Base-by-base conservation (phyloP, 2,888 invertebrate species). In the Melanchra persicariae region DNA sequence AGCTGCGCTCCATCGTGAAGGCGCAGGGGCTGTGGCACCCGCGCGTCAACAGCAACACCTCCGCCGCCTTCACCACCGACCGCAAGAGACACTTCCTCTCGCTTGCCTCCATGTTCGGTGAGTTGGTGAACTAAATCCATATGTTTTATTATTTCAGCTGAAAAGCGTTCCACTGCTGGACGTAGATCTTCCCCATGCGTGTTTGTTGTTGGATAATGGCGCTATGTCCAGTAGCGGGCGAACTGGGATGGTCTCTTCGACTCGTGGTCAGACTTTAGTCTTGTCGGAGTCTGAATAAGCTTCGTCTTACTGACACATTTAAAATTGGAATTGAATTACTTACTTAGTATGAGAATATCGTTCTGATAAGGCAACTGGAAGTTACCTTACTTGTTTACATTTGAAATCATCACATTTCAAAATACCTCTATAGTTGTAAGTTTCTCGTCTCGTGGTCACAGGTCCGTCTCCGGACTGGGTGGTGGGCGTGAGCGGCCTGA, bases 391-490 rank as follows among this genome's bases (percentile, higher is more conserved):
- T 15, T 15, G 45, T 45, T 45, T 19, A 45, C 17, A 19, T 17
- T 45, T 17, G 17, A 19, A 17, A 43, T 37, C 0, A 40, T 40
- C 15, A 7, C 8, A 9, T 40, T 40, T 40, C 12, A 40, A 7
- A 10, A 10, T 37, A 22, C 4, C 22, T 12, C 15, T 22, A 4
- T 15, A 24, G 15, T 51, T 0, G 0, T 49, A 22, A 24, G 22
- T 51, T 26, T 17, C 8, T 49, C 24, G 19, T 19, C 15, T 55
- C 6, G 19, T 34, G 15, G 8, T 47, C 55, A 0, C 74, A 98
- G 98, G 99, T 1, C 99, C 99, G 0, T 99, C 99, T 17, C 99
- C 99, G 0, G 99, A 99, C 95, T 99, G 99, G 99, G 98, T 99
- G 85, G 98, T 99, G 55, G 99, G 99, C 0, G 97, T 99, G 45